Evolutionary conservation across 2,113 vertebrate genomes (phyloP).

Genomic region (Channa maculata): DNA sequence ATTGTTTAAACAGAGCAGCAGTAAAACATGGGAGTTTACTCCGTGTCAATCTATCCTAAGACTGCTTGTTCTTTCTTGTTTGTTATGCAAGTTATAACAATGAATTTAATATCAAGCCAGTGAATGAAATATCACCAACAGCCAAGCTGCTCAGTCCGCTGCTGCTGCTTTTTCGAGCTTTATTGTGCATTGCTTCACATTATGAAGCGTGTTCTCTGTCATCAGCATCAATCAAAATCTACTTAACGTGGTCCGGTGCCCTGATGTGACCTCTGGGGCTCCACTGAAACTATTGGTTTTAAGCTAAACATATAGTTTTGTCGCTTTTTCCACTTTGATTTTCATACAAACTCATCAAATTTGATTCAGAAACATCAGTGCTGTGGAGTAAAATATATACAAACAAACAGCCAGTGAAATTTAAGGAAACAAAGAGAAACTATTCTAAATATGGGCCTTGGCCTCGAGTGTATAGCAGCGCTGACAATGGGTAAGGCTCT

Average conservation of each 20-base stretch:
- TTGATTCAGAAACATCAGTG: background rate
- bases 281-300: background rate
- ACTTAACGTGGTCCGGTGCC: background rate
- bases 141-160: conserved; percentile 12
- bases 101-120: background rate
- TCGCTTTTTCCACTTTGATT: background rate
- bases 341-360: background rate
- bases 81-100: background rate
- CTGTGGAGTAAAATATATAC: background rate
- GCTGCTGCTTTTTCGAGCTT: conserved; percentile 20
- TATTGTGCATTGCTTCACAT: conserved; percentile 27
- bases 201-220: conserved; percentile 19
- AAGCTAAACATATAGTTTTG: too few relatives aligned
- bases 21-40: background rate
- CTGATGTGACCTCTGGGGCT: conserved; percentile 11
- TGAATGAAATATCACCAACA: conserved; percentile 9
- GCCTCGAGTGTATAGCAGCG: conserved; percentile 27
- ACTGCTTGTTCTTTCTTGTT: background rate
- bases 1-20: background rate
- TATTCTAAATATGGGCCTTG: conserved; percentile 45
- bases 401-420: conserved; percentile 33
- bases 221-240: conserved; percentile 27
- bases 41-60: background rate
- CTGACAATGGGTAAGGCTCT: conserved; percentile 56
- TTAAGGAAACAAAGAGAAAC: conserved; percentile 14